These are phyloP conservation scores for Sakesphorus luctuosus DNA, from an alignment of 2,113 vertebrate genomes.

Conservation along the genomic window DNA sequence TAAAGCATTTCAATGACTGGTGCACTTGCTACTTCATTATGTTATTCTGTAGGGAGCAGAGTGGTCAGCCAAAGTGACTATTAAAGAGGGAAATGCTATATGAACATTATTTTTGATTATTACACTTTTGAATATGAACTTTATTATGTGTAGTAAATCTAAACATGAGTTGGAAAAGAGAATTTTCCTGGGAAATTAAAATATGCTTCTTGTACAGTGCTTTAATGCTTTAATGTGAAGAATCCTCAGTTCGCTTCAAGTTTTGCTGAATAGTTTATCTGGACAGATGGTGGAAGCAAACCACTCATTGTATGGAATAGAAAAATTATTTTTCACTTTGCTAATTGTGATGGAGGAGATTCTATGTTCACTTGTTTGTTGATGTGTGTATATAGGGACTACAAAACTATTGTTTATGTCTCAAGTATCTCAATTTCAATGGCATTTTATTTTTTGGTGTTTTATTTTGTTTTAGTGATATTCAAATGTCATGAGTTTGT, in stretches of 20 bases:
- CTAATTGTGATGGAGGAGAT: neutral
- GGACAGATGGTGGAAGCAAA: neutral
- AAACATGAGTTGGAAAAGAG: neutral
- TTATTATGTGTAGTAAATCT: neutral
- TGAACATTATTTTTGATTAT: neutral
- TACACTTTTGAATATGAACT: neutral
- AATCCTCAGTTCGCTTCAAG: neutral
- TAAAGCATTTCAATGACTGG: neutral
- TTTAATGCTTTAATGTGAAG: neutral
- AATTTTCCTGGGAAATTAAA: neutral
- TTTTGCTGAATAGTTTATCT: neutral
- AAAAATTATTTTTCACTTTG: neutral
- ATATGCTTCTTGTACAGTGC: neutral
- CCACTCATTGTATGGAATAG: neutral
- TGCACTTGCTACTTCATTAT: neutral
- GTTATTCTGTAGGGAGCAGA: neutral
- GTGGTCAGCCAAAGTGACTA: neutral
- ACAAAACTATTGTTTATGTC: neutral
- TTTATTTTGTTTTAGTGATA: neutral
- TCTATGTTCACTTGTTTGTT: neutral
- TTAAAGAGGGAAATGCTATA: neutral
- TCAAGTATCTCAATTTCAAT: neutral
- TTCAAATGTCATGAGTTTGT: neutral
- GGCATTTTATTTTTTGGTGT: neutral
- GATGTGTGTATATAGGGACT: neutral